Conservation (phyloP, 2,797 vertebrate species). For the Coluber constrictor region DNA sequence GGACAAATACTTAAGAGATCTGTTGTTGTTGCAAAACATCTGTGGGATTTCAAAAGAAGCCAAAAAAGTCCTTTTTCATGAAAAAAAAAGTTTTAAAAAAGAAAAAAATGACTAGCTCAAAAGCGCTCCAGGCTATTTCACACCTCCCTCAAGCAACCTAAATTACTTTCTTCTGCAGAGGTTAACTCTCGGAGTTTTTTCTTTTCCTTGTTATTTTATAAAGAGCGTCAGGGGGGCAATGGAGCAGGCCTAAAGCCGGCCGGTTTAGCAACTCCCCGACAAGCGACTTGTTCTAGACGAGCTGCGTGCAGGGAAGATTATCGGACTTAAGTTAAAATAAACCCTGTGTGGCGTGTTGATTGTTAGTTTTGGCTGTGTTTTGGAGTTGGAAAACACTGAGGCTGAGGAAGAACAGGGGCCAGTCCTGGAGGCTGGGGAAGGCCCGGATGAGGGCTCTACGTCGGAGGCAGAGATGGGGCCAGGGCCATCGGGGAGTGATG, state of each 20-base stretch:
- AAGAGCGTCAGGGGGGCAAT: background rate
- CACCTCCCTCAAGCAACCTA: background rate
- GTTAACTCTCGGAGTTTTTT: background rate
- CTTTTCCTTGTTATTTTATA: background rate
- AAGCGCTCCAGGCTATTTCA: background rate
- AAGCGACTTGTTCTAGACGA: conserved; percentile 15
- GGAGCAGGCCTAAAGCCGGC: background rate
- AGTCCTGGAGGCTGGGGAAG: too few species aligned
- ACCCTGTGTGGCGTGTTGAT: conserved; percentile 37
- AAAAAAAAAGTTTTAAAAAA: too few species aligned
- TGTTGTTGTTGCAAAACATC: background rate
- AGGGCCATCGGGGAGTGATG: too few species aligned
- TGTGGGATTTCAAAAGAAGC: background rate
- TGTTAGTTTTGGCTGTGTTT: conserved; percentile 54
- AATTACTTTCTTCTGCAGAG: background rate
- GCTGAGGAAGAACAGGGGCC: too few species aligned
- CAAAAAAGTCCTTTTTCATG: too few species aligned
- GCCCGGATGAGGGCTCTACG: too few species aligned
- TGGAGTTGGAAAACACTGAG: too few species aligned
- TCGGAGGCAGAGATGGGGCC: too few species aligned
- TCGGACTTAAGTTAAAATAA: conserved; percentile 56
- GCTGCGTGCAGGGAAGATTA: conserved; percentile 37
- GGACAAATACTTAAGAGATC: background rate
- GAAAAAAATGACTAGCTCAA: background rate
- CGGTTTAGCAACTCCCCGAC: background rate